A percentile compares a stretch with the other conserved stretches of the same genome.
Conservation (phyloP, 2,797 vertebrate species). For the Hipposideros larvatus region DNA sequence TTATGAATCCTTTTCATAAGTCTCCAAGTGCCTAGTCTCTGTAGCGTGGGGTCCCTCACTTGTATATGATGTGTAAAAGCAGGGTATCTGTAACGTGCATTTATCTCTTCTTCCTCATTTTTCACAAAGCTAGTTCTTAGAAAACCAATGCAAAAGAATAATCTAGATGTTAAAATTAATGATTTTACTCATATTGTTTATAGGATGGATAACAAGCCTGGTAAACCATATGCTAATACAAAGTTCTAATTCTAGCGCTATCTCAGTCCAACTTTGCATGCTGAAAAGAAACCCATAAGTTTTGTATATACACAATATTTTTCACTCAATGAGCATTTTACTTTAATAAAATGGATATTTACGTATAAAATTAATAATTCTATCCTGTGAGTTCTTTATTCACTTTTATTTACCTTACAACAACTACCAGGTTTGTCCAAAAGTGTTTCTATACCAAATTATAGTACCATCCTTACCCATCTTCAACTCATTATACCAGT, state of each 20-base stretch:
- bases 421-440: not conserved
- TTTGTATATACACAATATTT: not conserved
- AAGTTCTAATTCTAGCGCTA: not conserved
- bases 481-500: not conserved
- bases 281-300: not conserved
- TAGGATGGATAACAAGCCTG: not conserved
- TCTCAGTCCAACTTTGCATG: not conserved
- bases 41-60: not conserved
- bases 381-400: not conserved
- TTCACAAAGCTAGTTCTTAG: not conserved
- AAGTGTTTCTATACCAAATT: not conserved
- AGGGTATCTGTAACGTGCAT: not conserved
- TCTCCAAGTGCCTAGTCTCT: not conserved
- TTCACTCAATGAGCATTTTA: not conserved
- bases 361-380: not conserved
- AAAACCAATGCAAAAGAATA: not conserved
- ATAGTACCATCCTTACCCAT: not conserved
- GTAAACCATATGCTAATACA: not conserved
- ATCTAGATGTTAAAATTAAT: not conserved
- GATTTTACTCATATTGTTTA: not conserved
- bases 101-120: not conserved
- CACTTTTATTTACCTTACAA: not conserved
- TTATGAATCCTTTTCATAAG: not conserved
- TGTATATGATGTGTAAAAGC: not conserved
- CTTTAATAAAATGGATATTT: not conserved